phyloP scores from a whole-genome alignment of 2,113 vertebrate genomes.

The Colossoma macropomum region DNA sequence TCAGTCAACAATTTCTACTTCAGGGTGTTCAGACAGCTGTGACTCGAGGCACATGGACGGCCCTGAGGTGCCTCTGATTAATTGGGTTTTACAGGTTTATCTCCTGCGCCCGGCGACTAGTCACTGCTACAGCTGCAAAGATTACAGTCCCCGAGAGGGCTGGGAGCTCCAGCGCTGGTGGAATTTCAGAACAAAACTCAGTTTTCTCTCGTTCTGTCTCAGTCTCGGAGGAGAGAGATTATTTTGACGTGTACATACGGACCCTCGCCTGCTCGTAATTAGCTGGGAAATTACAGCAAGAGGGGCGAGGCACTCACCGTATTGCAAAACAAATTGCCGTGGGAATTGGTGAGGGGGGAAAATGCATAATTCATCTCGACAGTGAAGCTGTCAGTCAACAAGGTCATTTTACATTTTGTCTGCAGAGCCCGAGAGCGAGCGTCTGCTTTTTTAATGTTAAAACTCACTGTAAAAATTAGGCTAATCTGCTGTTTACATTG shows the following conservation, averaged over 20 bases:
- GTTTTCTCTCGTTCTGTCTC: conserved; percentile 16
- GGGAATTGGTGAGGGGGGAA: not conserved
- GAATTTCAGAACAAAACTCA: conserved; percentile 39
- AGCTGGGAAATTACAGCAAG: conserved; percentile 36
- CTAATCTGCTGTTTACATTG: no score
- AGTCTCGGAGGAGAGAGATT: not conserved
- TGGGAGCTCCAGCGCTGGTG: not conserved
- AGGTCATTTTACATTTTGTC: conserved; percentile 31
- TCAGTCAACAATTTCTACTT: not conserved
- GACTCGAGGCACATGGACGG: no score
- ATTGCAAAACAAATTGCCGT: conserved; percentile 25
- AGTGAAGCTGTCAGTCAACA: conserved; percentile 19
- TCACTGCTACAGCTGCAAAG: not conserved
- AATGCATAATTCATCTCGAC: conserved; percentile 38
- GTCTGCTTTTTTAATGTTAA: conserved; percentile 2
- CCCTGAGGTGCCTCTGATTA: not conserved
- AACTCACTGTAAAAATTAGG: no score
- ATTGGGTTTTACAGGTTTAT: not conserved
- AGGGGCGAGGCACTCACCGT: conserved; percentile 3
- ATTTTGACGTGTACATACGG: conserved; percentile 12
- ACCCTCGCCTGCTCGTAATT: conserved; percentile 40
- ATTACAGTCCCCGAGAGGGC: not conserved
- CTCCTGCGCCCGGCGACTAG: not conserved
- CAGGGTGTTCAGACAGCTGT: not conserved
- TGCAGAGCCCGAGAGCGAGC: not conserved